These are phyloP conservation scores for Buceros bicornis DNA, from an alignment of 2,797 vertebrate genomes.

Conservation along the genomic window DNA sequence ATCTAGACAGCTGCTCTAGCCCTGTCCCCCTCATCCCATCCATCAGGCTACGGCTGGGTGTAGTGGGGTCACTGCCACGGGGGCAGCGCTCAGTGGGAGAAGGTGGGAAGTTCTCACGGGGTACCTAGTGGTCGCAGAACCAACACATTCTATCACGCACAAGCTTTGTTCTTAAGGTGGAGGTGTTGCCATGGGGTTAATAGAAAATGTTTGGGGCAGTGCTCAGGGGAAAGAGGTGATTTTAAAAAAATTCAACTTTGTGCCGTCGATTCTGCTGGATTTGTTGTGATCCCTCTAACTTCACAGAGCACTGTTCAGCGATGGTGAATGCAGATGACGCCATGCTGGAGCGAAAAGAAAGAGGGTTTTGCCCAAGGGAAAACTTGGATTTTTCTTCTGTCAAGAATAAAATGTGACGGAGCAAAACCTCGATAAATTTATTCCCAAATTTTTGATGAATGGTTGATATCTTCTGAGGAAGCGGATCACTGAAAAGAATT, in stretches of 20 bases:
- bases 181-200: neutral
- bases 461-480: neutral
- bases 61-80: accelerated
- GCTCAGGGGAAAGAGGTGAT: neutral
- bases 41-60: accelerated
- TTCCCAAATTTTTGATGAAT: neutral
- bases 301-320: neutral
- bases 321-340: neutral
- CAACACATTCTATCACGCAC: accelerated
- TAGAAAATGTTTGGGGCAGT: neutral
- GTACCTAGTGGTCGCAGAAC: neutral
- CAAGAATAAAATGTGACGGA: neutral
- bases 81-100: neutral
- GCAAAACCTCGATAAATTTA: neutral
- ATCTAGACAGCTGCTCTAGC: neutral
- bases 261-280: neutral
- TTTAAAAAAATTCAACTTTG: neutral
- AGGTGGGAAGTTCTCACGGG: neutral
- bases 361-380: neutral
- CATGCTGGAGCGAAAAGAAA: neutral
- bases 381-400: neutral
- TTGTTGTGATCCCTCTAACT: neutral
- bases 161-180: neutral
- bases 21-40: neutral
- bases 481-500: neutral